Percentiles rank a stretch among this genome's conserved stretches.
These are phyloP conservation scores for Cataglyphis altisquamis DNA, from an alignment of 2,888 invertebrate genomes.

Conservation along the genomic window DNA sequence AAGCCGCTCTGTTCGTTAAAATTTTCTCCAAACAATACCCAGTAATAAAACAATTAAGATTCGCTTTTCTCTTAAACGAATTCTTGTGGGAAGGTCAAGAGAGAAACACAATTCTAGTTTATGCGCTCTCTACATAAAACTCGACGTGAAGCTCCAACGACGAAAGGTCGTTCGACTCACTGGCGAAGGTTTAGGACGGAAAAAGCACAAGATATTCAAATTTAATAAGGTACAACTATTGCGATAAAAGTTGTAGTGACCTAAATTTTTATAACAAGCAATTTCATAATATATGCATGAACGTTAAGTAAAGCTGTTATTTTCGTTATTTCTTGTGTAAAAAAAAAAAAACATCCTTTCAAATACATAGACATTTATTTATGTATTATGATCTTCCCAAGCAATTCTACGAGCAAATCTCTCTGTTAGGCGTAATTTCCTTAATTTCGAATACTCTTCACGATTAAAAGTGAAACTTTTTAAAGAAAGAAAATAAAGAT, in stretches of 20 bases:
- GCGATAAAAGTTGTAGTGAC: neutral
- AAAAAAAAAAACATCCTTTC: too few species aligned
- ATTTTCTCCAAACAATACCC: neutral
- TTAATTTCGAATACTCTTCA: neutral
- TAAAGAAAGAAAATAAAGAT: neutral
- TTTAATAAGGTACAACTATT: too few species aligned
- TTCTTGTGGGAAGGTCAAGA: neutral
- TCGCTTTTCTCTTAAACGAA: neutral
- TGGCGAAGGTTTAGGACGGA: neutral
- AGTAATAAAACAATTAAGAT: neutral
- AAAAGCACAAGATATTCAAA: neutral
- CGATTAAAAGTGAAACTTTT: neutral
- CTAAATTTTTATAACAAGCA: neutral
- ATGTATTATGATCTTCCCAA: neutral
- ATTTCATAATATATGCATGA: neutral
- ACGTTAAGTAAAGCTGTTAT: neutral
- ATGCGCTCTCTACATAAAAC: too few species aligned
- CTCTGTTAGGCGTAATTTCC: too few species aligned
- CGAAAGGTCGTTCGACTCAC: too few species aligned
- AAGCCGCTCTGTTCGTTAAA: neutral
- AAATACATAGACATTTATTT: neutral
- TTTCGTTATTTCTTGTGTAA: neutral
- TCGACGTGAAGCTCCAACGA: neutral
- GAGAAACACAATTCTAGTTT: neutral
- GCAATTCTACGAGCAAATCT: too few species aligned